Percentiles rank a stretch among this genome's conserved stretches.
Conservation (phyloP, 2,797 vertebrate genomes). For the Chloroceryle amazona region DNA sequence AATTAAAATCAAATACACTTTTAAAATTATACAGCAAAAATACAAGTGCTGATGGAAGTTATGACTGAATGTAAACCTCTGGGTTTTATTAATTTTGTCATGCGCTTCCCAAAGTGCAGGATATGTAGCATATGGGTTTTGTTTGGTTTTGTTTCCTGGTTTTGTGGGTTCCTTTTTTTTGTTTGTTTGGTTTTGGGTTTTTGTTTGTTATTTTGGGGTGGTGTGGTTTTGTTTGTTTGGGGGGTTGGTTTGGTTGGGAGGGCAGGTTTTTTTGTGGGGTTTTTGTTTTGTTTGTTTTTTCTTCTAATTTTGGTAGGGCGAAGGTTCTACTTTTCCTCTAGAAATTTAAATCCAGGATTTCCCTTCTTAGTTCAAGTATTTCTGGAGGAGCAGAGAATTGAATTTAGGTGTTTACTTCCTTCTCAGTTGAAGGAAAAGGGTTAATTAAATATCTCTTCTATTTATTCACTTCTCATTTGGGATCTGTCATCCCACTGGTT, state of each 20-base stretch:
- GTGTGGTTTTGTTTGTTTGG: neutral
- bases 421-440: neutral
- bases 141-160: neutral
- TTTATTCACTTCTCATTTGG: conserved; percentile 15
- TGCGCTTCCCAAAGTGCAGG: neutral
- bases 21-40: conserved; percentile 32
- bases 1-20: conserved; percentile 16
- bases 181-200: neutral
- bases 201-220: neutral
- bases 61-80: neutral
- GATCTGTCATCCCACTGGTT: neutral
- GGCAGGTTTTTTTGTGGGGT: neutral
- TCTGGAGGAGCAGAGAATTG: neutral
- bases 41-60: neutral
- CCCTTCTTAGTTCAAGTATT: neutral
- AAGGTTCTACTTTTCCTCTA: neutral
- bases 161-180: neutral
- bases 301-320: neutral
- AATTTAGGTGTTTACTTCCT: neutral
- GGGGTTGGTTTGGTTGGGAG: neutral
- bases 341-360: neutral
- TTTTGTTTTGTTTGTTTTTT: neutral
- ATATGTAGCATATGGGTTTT: neutral
- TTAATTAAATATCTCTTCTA: neutral
- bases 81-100: neutral